Base-by-base conservation (phyloP, 2,888 invertebrate species). In the Andrena fulva region DNA sequence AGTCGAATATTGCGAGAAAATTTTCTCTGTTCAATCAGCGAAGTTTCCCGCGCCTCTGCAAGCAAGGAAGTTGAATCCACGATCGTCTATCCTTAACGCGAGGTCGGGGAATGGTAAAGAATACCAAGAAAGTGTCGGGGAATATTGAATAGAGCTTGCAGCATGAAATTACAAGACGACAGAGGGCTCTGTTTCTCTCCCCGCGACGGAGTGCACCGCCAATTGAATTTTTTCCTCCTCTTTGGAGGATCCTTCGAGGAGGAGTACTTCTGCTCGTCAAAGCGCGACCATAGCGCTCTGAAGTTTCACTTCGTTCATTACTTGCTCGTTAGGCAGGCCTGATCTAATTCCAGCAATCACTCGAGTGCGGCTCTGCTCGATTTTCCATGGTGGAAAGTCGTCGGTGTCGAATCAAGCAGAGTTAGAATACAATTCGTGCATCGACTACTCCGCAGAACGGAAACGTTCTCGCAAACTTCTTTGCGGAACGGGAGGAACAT, bases 301-400 rank as follows among this genome's bases (percentile, higher is more conserved):
- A 76, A 87, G 75, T 80, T 84, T 75, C 74, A 70, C 76, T 82
- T 70, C 33, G 74, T 82, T 84, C 78, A 71, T 87, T 85, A 73
- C 75, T 72, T 76, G 33, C 67, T 81, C 84, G 77, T 87, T 87
- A 87, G 64, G 50, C 10, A 71, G 10, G 67, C 54, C 67, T 72
- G 74, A 88, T 85, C 71, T 75, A 85, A 84, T 87, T 78, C 60
- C 35, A 59, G 31, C 62, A 69, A 81, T 81, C 69, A 54, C 69
- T 64, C 54, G 73, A 60, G 48, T 48, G 33, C 62, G 66, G 68
- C 27, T 56, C 35, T 3, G 35, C 68, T 5, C 42, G 42, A 27
- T 42, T 54, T 54, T 64, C 69, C 24, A 24, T 16, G 7, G 10
- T 27, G 5, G 6, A 50, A 20, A 63, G 62, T 33, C 56, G 20